These are phyloP conservation scores for Leiothrix lutea DNA, from an alignment of 2,113 vertebrate genomes.

Conservation along the genomic window DNA sequence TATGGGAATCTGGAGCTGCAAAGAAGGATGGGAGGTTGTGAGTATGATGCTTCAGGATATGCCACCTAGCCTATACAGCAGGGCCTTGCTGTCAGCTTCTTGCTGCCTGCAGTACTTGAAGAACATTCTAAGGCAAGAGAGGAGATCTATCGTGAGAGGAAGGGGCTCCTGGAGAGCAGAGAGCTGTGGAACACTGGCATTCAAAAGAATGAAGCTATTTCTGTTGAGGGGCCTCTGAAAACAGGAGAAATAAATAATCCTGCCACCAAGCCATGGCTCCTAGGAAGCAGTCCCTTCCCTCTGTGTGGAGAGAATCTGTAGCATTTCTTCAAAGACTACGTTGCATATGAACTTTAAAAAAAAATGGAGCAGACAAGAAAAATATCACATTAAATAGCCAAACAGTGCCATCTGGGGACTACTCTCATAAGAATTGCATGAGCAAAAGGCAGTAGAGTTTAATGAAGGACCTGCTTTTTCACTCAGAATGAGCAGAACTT, in stretches of 20 bases:
- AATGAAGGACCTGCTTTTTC: not conserved
- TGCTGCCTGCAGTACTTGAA: not conserved
- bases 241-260: not conserved
- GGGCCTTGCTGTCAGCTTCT: not conserved
- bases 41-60: not conserved
- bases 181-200: not conserved
- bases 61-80: not conserved
- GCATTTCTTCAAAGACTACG: not conserved
- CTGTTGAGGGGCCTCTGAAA: not conserved
- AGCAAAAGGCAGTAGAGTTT: not conserved
- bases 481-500: not conserved
- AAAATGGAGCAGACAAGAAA: not conserved
- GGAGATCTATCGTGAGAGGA: not conserved
- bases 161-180: not conserved
- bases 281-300: not conserved
- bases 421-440: not conserved
- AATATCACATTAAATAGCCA: not conserved
- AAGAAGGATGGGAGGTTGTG: not conserved
- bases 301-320: not conserved
- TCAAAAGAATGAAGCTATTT: not conserved
- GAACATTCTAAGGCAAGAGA: not conserved
- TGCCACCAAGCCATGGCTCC: not conserved
- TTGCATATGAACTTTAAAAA: not conserved
- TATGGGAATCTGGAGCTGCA: not conserved
- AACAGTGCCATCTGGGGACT: conserved; percentile 31